Evolutionary conservation across 2,888 invertebrate genomes (phyloP).

Genomic region (Diplazon laetatorius): DNA sequence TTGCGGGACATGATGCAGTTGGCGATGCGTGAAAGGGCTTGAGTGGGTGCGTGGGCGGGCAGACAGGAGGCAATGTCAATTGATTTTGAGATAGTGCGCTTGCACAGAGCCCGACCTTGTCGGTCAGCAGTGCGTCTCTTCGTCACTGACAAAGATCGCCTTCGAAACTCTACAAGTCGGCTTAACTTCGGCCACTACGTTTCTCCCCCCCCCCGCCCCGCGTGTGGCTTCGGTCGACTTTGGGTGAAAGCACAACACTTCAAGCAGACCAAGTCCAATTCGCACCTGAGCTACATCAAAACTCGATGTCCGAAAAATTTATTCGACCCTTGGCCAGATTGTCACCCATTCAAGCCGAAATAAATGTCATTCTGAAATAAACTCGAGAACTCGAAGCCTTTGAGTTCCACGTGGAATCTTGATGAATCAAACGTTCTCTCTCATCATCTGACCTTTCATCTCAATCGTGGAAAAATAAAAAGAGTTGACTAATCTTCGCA

Average conservation of each 20-base stretch:
- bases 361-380: too few species aligned
- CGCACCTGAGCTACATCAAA: background rate
- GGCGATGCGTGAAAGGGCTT: background rate
- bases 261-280: background rate
- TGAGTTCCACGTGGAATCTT: too few species aligned
- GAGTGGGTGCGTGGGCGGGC: too few species aligned
- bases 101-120: conserved; percentile 42
- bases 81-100: conserved; percentile 37
- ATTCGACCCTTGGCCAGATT: too few species aligned
- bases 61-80: conserved; percentile 6
- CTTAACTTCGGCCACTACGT: conserved; percentile 46
- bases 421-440: too few species aligned
- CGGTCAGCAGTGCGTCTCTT: conserved; percentile 42
- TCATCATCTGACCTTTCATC: too few species aligned
- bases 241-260: background rate
- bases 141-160: conserved; percentile 5
- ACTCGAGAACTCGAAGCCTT: too few species aligned
- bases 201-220: too few species aligned
- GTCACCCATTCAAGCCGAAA: too few species aligned
- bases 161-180: conserved; percentile 48
- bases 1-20: background rate
- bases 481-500: too few species aligned
- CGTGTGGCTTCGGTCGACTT: conserved; percentile 42
- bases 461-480: too few species aligned
- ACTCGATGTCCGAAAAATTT: background rate